Conservation (phyloP, 2,797 vertebrate genomes). For the Antennarius maculatus region DNA sequence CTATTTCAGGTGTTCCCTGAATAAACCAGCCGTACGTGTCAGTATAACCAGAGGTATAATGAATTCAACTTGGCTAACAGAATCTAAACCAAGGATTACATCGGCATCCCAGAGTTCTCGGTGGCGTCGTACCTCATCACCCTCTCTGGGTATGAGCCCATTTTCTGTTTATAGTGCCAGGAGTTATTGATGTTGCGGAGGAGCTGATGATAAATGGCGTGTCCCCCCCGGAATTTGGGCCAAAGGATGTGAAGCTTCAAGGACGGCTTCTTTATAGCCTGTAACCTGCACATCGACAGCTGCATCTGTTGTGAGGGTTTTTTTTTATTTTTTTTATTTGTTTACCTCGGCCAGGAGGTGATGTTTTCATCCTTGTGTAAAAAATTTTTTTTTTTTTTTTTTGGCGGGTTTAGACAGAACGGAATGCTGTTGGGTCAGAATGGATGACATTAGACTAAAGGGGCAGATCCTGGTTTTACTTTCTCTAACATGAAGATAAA, state of each 20-base stretch:
- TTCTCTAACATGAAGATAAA: too few relatives aligned
- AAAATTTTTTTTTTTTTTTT: neutral
- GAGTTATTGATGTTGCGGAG: constrained; percentile 41
- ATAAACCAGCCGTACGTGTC: constrained; percentile 11
- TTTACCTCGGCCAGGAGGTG: too few relatives aligned
- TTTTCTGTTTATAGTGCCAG: constrained; percentile 17
- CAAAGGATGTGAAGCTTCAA: constrained; percentile 15
- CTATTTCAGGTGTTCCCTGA: constrained; percentile 10
- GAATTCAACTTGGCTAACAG: constrained; percentile 14
- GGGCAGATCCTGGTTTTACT: too few relatives aligned
- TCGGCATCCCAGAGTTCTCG: constrained; percentile 13
- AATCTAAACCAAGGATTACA: constrained; percentile 43
- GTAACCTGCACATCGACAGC: constrained; percentile 13
- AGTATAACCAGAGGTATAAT: constrained; percentile 7
- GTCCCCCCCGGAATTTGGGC: constrained; percentile 14
- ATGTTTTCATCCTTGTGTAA: constrained; percentile 10
- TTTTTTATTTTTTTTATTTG: too few relatives aligned
- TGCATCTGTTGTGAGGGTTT: constrained; percentile 1
- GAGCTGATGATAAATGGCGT: constrained; percentile 31
- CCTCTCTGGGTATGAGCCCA: constrained; percentile 14
- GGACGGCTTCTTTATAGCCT: constrained; percentile 20
- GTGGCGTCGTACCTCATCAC: constrained; percentile 34
- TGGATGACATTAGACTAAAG: too few relatives aligned
- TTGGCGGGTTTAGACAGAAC: too few relatives aligned
- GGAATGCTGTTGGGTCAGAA: too few relatives aligned